These are phyloP conservation scores for Apotomis capreana DNA, from an alignment of 2,888 invertebrate genomes.

Conservation along the genomic window DNA sequence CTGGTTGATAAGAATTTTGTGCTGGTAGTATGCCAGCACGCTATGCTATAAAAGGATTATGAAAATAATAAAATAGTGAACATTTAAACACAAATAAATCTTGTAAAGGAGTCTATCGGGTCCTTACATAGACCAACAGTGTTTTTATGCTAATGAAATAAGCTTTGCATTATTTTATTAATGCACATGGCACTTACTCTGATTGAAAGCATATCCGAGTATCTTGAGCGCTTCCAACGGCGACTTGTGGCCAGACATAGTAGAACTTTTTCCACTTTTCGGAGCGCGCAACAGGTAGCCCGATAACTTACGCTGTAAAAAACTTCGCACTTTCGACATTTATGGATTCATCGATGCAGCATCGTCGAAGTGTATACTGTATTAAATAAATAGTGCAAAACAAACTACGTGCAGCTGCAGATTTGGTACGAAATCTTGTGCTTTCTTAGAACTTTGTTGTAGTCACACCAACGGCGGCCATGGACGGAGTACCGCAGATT, in stretches of 20 bases:
- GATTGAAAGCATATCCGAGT: conserved; percentile 83
- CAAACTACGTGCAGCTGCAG: neutral
- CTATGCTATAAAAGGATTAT: too few relatives aligned
- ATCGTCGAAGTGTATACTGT: neutral
- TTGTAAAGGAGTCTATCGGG: too few relatives aligned
- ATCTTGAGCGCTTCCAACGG: conserved; percentile 81
- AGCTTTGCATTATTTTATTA: neutral
- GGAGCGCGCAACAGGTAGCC: conserved; percentile 97
- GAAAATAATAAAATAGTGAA: too few relatives aligned
- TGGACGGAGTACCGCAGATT: too few relatives aligned
- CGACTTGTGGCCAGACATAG: conserved; percentile 91
- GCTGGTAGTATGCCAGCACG: too few relatives aligned
- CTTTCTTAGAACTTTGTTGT: neutral
- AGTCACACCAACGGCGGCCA: too few relatives aligned
- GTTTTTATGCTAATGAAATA: neutral
- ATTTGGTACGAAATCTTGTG: neutral
- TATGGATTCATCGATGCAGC: conserved; percentile 8
- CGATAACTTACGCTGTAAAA: conserved; percentile 44
- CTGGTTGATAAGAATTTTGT: too few relatives aligned
- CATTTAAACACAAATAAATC: too few relatives aligned
- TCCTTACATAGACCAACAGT: too few relatives aligned
- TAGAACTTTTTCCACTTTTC: conserved; percentile 87
- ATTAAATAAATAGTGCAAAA: neutral
- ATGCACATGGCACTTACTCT: conserved; percentile 62
- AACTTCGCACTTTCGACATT: conserved; percentile 36